Conservation (phyloP, 2,888 invertebrate genomes). For the Sabatieria punctata region DNA sequence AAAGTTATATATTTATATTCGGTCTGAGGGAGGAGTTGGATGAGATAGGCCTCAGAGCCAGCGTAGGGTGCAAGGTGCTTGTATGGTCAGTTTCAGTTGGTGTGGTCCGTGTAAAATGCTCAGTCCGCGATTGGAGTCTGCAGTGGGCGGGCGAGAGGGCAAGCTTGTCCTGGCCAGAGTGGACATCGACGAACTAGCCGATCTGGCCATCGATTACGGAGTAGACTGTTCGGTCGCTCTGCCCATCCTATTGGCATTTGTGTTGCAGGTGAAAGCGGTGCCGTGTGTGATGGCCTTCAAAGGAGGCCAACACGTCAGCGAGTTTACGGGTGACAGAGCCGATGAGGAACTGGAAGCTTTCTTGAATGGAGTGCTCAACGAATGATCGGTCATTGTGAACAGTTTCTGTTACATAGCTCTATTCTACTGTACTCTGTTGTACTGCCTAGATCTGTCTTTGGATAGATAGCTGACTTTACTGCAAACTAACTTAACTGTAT, state of each 20-base stretch:
- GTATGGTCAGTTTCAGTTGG: conserved; percentile 80
- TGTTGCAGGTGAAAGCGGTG: conserved; percentile 60
- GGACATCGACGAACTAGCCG: conserved; percentile 79
- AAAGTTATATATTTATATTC: too few relatives aligned
- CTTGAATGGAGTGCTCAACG: conserved; percentile 44
- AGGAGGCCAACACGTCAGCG: conserved; percentile 66
- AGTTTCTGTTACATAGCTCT: too few relatives aligned
- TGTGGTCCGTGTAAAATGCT: conserved; percentile 87
- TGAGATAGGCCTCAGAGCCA: too few relatives aligned
- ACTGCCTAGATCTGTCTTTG: too few relatives aligned
- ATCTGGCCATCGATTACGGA: conserved; percentile 48
- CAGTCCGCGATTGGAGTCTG: conserved; percentile 69
- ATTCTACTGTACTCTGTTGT: too few relatives aligned
- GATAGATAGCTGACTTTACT: too few relatives aligned
- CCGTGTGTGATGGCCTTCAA: conserved; percentile 75
- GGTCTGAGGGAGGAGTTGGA: too few relatives aligned
- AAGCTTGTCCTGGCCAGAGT: conserved; percentile 69
- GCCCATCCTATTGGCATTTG: background rate
- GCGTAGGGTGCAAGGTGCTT: background rate
- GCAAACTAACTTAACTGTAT: too few relatives aligned
- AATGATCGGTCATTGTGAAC: too few relatives aligned
- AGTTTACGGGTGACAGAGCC: conserved; percentile 75
- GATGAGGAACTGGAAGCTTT: conserved; percentile 73
- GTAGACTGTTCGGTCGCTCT: conserved; percentile 24
- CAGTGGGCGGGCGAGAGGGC: conserved; percentile 48